Percentiles rank a stretch among this genome's conserved stretches.
Conservation (phyloP, 2,113 vertebrate species). For the Struthidea cinerea region DNA sequence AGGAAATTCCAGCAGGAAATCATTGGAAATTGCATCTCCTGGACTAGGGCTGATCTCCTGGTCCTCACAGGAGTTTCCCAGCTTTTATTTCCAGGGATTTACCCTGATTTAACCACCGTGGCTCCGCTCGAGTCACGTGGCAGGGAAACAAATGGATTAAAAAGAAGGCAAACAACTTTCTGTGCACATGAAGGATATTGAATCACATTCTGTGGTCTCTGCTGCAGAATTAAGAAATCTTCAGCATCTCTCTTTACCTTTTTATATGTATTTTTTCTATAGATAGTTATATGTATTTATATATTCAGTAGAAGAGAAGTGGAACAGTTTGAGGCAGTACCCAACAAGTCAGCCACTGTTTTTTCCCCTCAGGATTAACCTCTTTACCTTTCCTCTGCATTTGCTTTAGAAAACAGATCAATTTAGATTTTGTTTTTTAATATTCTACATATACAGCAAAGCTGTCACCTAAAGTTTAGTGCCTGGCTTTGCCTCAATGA, state of each 20-base stretch:
- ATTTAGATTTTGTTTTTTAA: neutral
- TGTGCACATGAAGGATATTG: neutral
- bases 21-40: neutral
- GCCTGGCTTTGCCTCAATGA: neutral
- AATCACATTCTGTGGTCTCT: neutral
- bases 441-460: neutral
- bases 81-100: neutral
- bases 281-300: neutral
- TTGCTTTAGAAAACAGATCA: neutral
- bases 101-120: neutral
- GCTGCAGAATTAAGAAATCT: neutral
- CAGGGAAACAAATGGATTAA: neutral
- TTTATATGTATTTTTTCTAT: neutral
- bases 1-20: neutral
- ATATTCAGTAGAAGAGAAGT: neutral
- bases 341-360: neutral
- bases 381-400: neutral
- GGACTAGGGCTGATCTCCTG: neutral
- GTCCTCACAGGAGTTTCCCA: neutral
- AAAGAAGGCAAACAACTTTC: neutral
- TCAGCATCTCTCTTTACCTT: neutral
- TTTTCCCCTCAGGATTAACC: neutral
- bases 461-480: neutral
- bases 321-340: neutral
- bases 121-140: fast-evolving